A percentile compares a stretch with the other conserved stretches of the same genome.
These are phyloP conservation scores for Tympanoctomys barrerae DNA, from an alignment of 2,797 vertebrate genomes.

Conservation along the genomic window DNA sequence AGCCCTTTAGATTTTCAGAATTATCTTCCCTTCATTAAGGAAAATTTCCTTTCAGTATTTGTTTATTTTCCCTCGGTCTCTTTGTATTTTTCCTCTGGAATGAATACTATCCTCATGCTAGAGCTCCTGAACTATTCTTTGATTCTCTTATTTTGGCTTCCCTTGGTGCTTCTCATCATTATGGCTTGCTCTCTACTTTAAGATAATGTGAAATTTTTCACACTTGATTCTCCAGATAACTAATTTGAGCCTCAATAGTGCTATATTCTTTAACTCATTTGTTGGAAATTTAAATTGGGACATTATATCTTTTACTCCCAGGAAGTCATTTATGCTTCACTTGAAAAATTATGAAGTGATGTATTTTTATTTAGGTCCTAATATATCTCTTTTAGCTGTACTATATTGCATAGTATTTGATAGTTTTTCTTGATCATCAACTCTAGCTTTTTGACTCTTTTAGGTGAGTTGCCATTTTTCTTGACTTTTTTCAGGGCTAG, in stretches of 20 bases:
- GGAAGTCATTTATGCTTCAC: slow-evolving; percentile 11
- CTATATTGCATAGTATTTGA: background rate
- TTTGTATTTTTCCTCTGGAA: slow-evolving; percentile 12
- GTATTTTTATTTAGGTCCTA: slow-evolving; percentile 57
- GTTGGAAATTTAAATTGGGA: slow-evolving; percentile 40
- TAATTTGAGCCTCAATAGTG: slow-evolving; percentile 8
- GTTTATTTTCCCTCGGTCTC: slow-evolving; percentile 42
- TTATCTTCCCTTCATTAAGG: background rate
- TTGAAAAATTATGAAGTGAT: slow-evolving; percentile 42
- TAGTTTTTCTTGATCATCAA: background rate
- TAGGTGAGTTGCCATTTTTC: background rate
- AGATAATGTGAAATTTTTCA: slow-evolving; percentile 41
- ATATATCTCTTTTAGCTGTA: slow-evolving; percentile 6
- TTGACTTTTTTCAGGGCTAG: background rate
- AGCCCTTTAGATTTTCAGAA: slow-evolving; percentile 3
- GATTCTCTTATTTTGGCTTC: slow-evolving; percentile 38
- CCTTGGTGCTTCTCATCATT: background rate
- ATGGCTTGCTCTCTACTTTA: slow-evolving; percentile 40
- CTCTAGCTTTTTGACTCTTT: background rate
- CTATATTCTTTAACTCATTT: slow-evolving; percentile 41
- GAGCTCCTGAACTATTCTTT: background rate
- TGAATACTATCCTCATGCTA: slow-evolving; percentile 16
- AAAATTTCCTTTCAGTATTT: slow-evolving; percentile 38
- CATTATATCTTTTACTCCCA: background rate
- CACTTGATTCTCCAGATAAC: slow-evolving; percentile 31